Evolutionary conservation across 1,140 invertebrate genomes (phyloP), one percentile per base, ranked within the genome.

Genomic region (Drosophila simulans): DNA sequence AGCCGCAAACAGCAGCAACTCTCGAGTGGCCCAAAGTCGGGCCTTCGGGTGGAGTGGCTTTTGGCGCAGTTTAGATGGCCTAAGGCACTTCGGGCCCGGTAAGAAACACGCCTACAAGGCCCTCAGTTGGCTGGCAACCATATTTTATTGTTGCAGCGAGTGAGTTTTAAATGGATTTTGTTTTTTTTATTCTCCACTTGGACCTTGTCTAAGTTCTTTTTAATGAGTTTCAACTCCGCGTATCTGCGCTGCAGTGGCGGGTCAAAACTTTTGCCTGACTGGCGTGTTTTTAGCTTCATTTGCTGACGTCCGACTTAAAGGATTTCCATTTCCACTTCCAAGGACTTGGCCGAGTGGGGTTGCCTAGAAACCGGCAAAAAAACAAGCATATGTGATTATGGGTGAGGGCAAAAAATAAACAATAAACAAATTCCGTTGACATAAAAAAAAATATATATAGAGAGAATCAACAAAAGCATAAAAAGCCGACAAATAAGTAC

Each of bases 171-270:
- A 75, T 68, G 74, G 60, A 62, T 81, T 77, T 66, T 54, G 43
- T 58, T 53, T 65, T 65, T 53, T 65, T 54, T 63, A 63, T 52
- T 73, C 34, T 56, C 69, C 59, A 45, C 60, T 57, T 42, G 54
- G 72, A 71, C 65, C 65, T 70, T 70, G 64, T 69, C 73, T 80
- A 74, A 86, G 83, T 86, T 88, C 54, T 59, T 73, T 77, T 82
- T 82, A 77, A 77, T 77, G 73, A 77, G 74, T 77, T 77, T 68
- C 54, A 58, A 58, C 46, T 59, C 57, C 46, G 46, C 51, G 54
- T 76, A 85, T 85, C 81, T 83, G 80, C 78, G 78, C 65, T 86
- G 82, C 78, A 86, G 82, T 81, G 65, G 59, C 59, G 66, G 37
- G 60, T 75, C 45, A 52, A 76, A 76, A 76, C 53, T 76, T 76